These are phyloP conservation scores for Teleiodes luculella DNA, from an alignment of 2,888 invertebrate species.

Conservation along the genomic window DNA sequence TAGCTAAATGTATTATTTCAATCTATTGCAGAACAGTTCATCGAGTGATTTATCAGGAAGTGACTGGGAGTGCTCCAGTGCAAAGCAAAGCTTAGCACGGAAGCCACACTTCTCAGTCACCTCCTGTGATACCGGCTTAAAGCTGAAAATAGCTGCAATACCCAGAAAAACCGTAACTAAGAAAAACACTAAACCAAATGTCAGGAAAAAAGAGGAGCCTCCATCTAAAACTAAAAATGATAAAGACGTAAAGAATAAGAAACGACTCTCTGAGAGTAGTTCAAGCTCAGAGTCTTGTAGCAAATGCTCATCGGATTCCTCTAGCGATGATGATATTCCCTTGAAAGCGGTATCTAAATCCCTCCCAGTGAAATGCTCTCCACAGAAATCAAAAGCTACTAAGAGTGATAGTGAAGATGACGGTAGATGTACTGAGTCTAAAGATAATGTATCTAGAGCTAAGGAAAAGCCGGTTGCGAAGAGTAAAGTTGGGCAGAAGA, in stretches of 20 bases:
- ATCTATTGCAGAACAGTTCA: conserved; percentile 60
- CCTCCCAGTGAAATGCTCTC: conserved; percentile 52
- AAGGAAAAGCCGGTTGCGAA: conserved; percentile 61
- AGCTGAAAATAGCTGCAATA: conserved; percentile 80
- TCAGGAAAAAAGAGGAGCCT: conserved; percentile 38
- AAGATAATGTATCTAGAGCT: conserved; percentile 46
- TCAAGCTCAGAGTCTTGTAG: conserved; percentile 75
- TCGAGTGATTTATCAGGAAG: conserved; percentile 63
- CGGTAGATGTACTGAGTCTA: conserved; percentile 44
- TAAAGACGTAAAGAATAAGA: conserved; percentile 27
- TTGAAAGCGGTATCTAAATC: conserved; percentile 64
- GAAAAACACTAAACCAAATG: conserved; percentile 52
- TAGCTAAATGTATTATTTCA: too few species aligned
- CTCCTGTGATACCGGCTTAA: conserved; percentile 79
- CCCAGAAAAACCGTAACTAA: conserved; percentile 63
- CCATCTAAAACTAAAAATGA: conserved; percentile 22
- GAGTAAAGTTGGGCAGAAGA: conserved; percentile 53
- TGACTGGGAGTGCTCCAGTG: conserved; percentile 65
- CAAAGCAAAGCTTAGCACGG: conserved; percentile 49
- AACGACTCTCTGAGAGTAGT: conserved; percentile 57
- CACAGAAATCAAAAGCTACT: conserved; percentile 45
- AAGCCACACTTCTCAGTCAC: conserved; percentile 81
- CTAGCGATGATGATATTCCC: conserved; percentile 70
- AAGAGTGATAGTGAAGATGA: conserved; percentile 60
- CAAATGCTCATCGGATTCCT: conserved; percentile 68